Percentiles rank a stretch among this genome's conserved stretches.
phyloP scores from a whole-genome alignment of 2,797 vertebrate genomes.

The Okamejei kenojei region DNA sequence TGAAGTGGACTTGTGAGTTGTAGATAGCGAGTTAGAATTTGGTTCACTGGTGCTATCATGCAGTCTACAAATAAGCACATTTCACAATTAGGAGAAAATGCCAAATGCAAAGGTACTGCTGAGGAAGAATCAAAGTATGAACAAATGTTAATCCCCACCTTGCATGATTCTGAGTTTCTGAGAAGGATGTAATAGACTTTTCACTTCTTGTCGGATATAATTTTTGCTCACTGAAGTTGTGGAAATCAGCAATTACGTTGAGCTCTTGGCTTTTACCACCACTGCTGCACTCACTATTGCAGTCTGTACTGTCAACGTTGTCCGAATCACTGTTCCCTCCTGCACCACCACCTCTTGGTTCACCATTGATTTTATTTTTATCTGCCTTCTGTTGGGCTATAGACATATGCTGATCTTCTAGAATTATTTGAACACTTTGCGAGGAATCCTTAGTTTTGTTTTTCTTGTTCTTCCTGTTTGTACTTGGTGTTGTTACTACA shows the following conservation, averaged over 20 bases:
- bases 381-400: constrained; percentile 92
- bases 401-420: constrained; percentile 89
- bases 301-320: constrained; percentile 90
- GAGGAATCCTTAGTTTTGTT: constrained; percentile 93
- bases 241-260: constrained; percentile 71
- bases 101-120: not conserved
- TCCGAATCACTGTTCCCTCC: constrained; percentile 91
- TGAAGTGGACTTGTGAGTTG: constrained; percentile 78
- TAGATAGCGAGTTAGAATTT: constrained; percentile 68
- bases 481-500: constrained; percentile 85
- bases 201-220: constrained; percentile 68
- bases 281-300: constrained; percentile 87
- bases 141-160: constrained; percentile 62
- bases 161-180: constrained; percentile 66
- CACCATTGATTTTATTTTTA: constrained; percentile 95
- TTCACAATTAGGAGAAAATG: not conserved
- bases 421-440: constrained; percentile 83
- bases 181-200: constrained; percentile 77
- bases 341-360: constrained; percentile 77
- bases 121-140: not conserved
- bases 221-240: constrained; percentile 75
- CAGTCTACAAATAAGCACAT: not conserved
- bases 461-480: constrained; percentile 95
- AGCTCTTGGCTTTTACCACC: constrained; percentile 91
- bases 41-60: constrained; percentile 53